A percentile compares a stretch with the other conserved stretches of the same genome.
Conservation (phyloP, 2,888 invertebrate genomes). For the Tryphoninae sp. region DNA sequence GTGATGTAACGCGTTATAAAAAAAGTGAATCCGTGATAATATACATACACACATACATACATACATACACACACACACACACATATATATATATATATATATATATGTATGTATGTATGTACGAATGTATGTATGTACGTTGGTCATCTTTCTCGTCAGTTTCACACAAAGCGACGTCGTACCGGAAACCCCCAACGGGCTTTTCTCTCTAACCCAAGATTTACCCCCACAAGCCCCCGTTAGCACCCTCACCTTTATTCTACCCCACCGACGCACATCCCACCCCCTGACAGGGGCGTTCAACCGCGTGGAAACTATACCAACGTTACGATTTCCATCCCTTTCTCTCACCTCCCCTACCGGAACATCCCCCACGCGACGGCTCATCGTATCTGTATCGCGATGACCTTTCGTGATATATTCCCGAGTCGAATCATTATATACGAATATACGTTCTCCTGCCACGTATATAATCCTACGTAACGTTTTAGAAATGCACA, state of each 20-base stretch:
- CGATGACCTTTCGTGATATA: conserved; percentile 41
- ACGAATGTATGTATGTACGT: not conserved
- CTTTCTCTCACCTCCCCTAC: not conserved
- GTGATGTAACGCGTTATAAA: conserved; percentile 17
- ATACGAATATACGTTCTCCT: not conserved
- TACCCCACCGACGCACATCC: conserved; percentile 4
- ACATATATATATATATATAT: not conserved
- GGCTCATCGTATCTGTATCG: conserved; percentile 11
- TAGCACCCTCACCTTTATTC: not conserved
- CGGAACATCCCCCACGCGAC: not conserved
- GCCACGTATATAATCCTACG: conserved; percentile 8
- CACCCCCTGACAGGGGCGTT: conserved; percentile 32
- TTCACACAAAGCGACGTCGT: conserved; percentile 14
- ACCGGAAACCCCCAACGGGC: conserved; percentile 14
- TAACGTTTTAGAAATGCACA: conserved; percentile 11
- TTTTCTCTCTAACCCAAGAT: conserved; percentile 1
- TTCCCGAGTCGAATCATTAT: conserved; percentile 2
- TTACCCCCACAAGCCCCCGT: not conserved
- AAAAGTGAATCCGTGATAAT: not conserved
- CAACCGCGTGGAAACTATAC: conserved; percentile 37
- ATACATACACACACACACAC: not conserved
- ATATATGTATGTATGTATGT: not conserved
- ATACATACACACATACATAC: not conserved
- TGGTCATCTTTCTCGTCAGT: conserved; percentile 24
- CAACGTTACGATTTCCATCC: conserved; percentile 2